A percentile compares a stretch with the other conserved stretches of the same genome.
These are phyloP conservation scores for Tauraco hartlaubi DNA, from an alignment of 2,797 vertebrate species.

Conservation along the genomic window DNA sequence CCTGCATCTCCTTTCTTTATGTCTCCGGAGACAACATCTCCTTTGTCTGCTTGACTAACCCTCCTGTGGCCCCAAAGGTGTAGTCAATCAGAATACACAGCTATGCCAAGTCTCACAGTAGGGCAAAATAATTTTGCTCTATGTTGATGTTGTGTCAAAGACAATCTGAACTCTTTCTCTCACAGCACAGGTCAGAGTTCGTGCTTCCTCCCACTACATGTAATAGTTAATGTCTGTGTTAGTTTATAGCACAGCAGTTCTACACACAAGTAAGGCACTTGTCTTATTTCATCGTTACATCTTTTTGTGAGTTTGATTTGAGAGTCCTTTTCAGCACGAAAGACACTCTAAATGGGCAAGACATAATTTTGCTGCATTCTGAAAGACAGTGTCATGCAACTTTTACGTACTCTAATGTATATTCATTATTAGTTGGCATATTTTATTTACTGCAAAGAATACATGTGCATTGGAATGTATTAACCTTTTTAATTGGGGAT, in stretches of 20 bases:
- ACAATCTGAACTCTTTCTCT: not conserved
- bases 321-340: not conserved
- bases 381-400: not conserved
- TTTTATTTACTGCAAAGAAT: not conserved
- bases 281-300: not conserved
- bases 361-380: not conserved
- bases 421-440: not conserved
- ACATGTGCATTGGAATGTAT: not conserved
- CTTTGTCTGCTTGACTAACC: not conserved
- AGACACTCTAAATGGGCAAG: not conserved
- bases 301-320: not conserved
- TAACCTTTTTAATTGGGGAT: not conserved
- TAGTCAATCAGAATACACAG: not conserved
- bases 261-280: not conserved
- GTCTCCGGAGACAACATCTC: not conserved
- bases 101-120: not conserved
- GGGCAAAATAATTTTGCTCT: not conserved
- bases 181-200: not conserved
- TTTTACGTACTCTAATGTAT: not conserved
- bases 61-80: not conserved
- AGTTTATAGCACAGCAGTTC: not conserved
- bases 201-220: not conserved
- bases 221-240: not conserved
- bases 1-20: not conserved
- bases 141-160: not conserved